phyloP scores from a whole-genome alignment of 1,140 invertebrate genomes.

The Acromyrmex charruanus region DNA sequence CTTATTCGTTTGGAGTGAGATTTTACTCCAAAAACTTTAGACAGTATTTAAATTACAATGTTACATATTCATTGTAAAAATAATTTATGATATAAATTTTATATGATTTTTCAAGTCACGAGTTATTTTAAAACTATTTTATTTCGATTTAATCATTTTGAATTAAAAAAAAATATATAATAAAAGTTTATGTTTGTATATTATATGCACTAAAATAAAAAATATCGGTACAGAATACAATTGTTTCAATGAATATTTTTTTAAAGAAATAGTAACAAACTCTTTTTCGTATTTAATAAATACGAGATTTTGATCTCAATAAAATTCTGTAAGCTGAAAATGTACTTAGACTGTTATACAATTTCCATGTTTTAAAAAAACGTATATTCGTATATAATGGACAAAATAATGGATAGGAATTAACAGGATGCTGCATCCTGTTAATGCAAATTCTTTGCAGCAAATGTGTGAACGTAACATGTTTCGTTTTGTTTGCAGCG shows the following conservation, averaged over 20 bases:
- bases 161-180: not conserved
- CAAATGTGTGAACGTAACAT: not conserved
- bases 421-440: not conserved
- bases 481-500: not conserved
- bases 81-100: constrained; percentile 1
- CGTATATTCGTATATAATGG: not conserved
- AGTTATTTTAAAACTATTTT: not conserved
- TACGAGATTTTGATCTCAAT: not conserved
- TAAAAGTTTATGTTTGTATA: not conserved
- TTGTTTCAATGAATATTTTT: not conserved
- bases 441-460: constrained; percentile 21
- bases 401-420: not conserved
- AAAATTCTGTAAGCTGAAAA: not conserved
- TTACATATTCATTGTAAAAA: not conserved
- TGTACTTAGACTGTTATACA: not conserved
- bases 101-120: not conserved
- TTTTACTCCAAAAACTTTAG: too few relatives aligned
- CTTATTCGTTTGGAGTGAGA: too few relatives aligned
- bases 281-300: not conserved
- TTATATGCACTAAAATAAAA: not conserved
- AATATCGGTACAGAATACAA: not conserved
- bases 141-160: not conserved
- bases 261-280: not conserved
- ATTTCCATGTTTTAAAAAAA: not conserved
- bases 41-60: not conserved